phyloP scores from a whole-genome alignment of 2,888 invertebrate genomes.

The Lithosia quadra region DNA sequence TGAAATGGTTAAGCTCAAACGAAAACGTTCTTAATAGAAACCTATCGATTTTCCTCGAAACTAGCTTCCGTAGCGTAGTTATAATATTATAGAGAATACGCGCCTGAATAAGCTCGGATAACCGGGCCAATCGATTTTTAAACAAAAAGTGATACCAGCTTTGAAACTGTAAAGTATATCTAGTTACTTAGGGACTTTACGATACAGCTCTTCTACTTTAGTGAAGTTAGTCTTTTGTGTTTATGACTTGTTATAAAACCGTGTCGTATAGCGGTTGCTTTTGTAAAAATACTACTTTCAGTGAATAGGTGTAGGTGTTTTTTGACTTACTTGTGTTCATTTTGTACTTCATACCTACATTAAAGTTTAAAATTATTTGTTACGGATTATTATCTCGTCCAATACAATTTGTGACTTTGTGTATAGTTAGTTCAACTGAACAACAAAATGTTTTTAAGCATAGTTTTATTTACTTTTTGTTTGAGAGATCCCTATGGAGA shows the following conservation, averaged over 20 bases:
- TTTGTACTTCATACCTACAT: background rate
- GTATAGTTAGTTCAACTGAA: background rate
- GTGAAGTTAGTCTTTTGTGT: conserved; percentile 38
- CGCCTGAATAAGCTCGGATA: conserved; percentile 62
- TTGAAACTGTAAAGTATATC: conserved; percentile 48
- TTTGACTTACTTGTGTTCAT: background rate
- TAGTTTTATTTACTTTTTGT: no score
- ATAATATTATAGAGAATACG: conserved; percentile 60
- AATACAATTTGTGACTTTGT: background rate
- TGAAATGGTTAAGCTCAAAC: conserved; percentile 43
- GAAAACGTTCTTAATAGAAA: conserved; percentile 58
- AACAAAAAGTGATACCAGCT: conserved; percentile 53
- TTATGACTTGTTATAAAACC: conserved; percentile 37
- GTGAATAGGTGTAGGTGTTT: conserved; percentile 4
- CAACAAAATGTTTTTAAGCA: no score
- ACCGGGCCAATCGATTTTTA: conserved; percentile 58
- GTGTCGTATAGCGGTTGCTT: conserved; percentile 14
- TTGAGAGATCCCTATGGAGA: no score
- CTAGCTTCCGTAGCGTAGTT: conserved; percentile 50
- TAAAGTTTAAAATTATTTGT: background rate
- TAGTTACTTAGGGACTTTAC: conserved; percentile 47
- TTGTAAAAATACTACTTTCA: conserved; percentile 15
- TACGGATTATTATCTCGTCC: background rate
- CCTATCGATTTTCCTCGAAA: conserved; percentile 55
- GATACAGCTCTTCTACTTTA: conserved; percentile 34